These are phyloP conservation scores for Ooceraea biroi DNA, from an alignment of 1,140 invertebrate species.

Conservation along the genomic window DNA sequence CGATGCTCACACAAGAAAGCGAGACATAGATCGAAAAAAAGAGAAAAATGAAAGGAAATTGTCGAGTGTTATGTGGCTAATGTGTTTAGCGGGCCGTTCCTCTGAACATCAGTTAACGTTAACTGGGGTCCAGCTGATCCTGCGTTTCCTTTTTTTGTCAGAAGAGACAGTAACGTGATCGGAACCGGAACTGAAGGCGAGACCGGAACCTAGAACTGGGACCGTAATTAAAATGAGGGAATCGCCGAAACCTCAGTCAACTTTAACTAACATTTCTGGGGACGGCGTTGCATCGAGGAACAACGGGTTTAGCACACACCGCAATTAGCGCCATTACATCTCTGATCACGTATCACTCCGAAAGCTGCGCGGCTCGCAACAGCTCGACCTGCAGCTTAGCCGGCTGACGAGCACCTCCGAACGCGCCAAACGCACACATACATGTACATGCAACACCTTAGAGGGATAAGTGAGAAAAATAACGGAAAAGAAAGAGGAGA, in stretches of 20 bases:
- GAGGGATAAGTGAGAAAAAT: background rate
- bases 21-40: slow-evolving; percentile 44
- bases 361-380: slow-evolving; percentile 50
- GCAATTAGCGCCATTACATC: slow-evolving; percentile 41
- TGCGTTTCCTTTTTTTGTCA: background rate
- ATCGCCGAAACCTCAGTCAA: slow-evolving; percentile 50
- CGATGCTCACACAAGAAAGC: slow-evolving; percentile 52
- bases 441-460: slow-evolving; percentile 58
- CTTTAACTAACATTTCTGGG: slow-evolving; percentile 46
- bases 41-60: slow-evolving; percentile 5
- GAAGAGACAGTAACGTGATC: background rate
- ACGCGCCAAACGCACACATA: slow-evolving; percentile 55
- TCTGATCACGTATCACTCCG: slow-evolving; percentile 49
- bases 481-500: slow-evolving; percentile 24
- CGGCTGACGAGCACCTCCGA: slow-evolving; percentile 32
- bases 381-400: background rate
- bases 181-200: background rate
- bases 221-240: background rate
- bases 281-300: slow-evolving; percentile 33
- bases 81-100: slow-evolving; percentile 34
- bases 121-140: slow-evolving; percentile 26
- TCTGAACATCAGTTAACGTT: slow-evolving; percentile 57
- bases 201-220: background rate
- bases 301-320: slow-evolving; percentile 34
- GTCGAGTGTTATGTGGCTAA: slow-evolving; percentile 17